phyloP scores from a whole-genome alignment of 2,113 vertebrate species.

The Ploceus nigricollis region DNA sequence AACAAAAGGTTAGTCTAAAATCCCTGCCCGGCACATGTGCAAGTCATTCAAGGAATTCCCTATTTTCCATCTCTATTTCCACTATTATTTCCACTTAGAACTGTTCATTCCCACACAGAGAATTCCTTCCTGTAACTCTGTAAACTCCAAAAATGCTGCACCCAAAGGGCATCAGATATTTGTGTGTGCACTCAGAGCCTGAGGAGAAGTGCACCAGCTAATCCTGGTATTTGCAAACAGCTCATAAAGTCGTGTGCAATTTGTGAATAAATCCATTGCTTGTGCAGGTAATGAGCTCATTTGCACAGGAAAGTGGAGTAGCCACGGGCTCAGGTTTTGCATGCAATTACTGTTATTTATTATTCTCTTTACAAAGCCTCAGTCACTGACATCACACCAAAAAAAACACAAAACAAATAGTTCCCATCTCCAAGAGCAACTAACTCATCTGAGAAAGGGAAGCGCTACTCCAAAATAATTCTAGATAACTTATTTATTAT shows the following conservation, averaged over 20 bases:
- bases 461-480: background rate
- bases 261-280: background rate
- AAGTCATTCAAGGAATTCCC: conserved; percentile 67
- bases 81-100: background rate
- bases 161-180: background rate
- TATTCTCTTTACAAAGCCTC: background rate
- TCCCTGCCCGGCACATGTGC: conserved; percentile 61
- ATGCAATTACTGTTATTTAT: conserved; percentile 16
- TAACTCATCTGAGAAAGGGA: background rate
- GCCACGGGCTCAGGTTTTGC: background rate
- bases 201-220: background rate
- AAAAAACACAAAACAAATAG: background rate
- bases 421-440: background rate
- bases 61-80: background rate
- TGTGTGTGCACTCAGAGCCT: background rate
- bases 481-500: background rate
- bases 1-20: conserved; percentile 78
- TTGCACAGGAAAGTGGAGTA: background rate
- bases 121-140: background rate
- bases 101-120: background rate
- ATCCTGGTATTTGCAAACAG: background rate
- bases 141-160: background rate
- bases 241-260: background rate
- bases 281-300: background rate
- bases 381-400: background rate